Conservation (phyloP, 2,888 invertebrate genomes). For the Rosalia funebris region DNA sequence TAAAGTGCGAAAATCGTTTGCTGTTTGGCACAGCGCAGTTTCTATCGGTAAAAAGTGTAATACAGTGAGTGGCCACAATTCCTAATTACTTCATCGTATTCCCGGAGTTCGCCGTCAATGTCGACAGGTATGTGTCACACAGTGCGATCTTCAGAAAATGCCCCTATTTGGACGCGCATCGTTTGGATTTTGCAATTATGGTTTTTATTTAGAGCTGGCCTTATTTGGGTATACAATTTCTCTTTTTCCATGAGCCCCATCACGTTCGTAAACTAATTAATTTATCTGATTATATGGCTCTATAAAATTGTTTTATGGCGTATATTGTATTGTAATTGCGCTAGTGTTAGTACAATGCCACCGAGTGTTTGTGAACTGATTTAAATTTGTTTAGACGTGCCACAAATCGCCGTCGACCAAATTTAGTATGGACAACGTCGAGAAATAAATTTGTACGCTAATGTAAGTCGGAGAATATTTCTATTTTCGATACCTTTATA, state of each 20-base stretch:
- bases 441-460: conserved; percentile 14
- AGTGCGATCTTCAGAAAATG: conserved; percentile 26
- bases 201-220: conserved; percentile 18
- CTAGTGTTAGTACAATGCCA: no score
- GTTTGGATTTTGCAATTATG: conserved; percentile 22
- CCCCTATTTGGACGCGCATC: conserved; percentile 30
- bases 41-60: conserved; percentile 14
- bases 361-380: not conserved
- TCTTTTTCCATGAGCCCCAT: conserved; percentile 4
- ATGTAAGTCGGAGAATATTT: conserved; percentile 8
- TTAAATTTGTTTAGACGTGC: not conserved
- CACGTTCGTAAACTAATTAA: not conserved
- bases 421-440: conserved; percentile 16
- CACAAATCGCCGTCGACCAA: conserved; percentile 2
- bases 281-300: not conserved
- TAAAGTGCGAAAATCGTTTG: not conserved
- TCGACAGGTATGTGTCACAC: conserved; percentile 56
- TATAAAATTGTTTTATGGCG: no score
- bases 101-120: conserved; percentile 61
- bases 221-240: conserved; percentile 24
- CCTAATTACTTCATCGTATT: conserved; percentile 51
- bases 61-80: conserved; percentile 44
- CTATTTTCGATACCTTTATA: conserved; percentile 27
- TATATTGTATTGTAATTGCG: no score
- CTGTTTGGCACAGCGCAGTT: conserved; percentile 1